Conservation (phyloP, 23 tunicate species). For the Styela clava region DNA sequence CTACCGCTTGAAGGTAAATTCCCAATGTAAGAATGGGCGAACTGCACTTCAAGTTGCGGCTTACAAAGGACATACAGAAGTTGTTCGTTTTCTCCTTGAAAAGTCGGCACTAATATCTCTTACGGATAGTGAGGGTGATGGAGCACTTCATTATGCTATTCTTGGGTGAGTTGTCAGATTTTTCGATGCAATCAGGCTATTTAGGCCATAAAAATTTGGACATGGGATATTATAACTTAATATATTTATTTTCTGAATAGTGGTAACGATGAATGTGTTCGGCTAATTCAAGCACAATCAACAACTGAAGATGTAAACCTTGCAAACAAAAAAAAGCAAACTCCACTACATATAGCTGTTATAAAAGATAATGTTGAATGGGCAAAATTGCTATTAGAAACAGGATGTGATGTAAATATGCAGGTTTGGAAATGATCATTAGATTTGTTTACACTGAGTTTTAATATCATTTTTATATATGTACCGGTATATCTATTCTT, state of each 20-base stretch:
- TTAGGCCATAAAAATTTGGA: not conserved
- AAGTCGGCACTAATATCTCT: slow-evolving; percentile 3
- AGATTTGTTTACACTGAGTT: too few species aligned
- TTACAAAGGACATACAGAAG: slow-evolving; percentile 6
- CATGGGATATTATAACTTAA: not conserved
- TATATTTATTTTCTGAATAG: not conserved
- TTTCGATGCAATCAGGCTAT: not conserved
- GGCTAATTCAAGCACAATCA: not conserved
- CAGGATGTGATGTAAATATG: slow-evolving; percentile 13
- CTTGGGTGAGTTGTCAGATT: slow-evolving; percentile 11
- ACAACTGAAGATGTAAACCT: not conserved
- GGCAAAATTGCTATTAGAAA: slow-evolving; percentile 1
- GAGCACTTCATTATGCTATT: slow-evolving; percentile 24
- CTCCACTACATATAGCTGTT: slow-evolving; percentile 24
- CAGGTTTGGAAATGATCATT: not conserved
- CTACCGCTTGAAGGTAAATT: too few species aligned
- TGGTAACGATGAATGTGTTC: slow-evolving; percentile 3
- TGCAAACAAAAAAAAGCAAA: not conserved
- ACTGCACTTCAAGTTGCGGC: slow-evolving; percentile 29
- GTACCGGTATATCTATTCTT: too few species aligned
- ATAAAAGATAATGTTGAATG: not conserved
- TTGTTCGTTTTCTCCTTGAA: slow-evolving; percentile 14
- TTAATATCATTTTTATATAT: too few species aligned
- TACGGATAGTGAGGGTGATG: slow-evolving; percentile 17
- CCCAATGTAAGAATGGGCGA: not conserved